Base-by-base conservation (phyloP, 2,797 vertebrate species). In the Jordanella pulchra region DNA sequence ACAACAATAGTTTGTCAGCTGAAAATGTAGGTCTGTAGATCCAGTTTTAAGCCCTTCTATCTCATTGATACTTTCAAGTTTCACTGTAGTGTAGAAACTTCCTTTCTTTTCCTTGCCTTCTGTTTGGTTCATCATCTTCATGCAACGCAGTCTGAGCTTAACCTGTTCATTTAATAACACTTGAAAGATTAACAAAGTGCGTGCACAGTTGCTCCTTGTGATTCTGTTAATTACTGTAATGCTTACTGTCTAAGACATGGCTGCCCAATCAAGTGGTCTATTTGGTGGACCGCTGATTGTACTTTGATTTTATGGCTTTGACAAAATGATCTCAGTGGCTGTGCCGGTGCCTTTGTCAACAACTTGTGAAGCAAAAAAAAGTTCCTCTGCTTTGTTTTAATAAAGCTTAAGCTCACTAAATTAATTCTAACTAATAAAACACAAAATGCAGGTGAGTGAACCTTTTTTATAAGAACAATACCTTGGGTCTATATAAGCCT, bases 381-480 rank as follows among this genome's bases (percentile, higher is more conserved):
- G 78, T 89, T 79, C 82, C 87, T 83, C 79, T 81, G 86, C 91
- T 90, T 86, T 65, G 35, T 85, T 90, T 84, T 90, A 89, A 86
- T 87, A 79, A 91, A 84, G 84, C 89, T 89, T 85, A 75, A 88
- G 75, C 84, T 85, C 84, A 79, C 79, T 76, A 80, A 87, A 89
- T 89, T 89, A 88, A 91, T 79, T 67, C 55, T 0, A 82, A 91
- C 90, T 88, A 90, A 93, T 86, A 51, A 79, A 58, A 72, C 48
- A 71, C 67, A 81, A 71, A 84, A 80, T 80, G 15, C 85, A 93
- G 92, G 92, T 92, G 84, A 92, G 92, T 93, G 63, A 89, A 89
- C n/a, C n/a, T 76, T 80, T 75, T 76, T 73, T 79, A 73, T 77
- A 39, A 35, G 35, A 35, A 35, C n/a, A 35, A 35, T 35, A 7